Conservation (phyloP, 2,888 invertebrate genomes). For the Lamproptera curius region DNA sequence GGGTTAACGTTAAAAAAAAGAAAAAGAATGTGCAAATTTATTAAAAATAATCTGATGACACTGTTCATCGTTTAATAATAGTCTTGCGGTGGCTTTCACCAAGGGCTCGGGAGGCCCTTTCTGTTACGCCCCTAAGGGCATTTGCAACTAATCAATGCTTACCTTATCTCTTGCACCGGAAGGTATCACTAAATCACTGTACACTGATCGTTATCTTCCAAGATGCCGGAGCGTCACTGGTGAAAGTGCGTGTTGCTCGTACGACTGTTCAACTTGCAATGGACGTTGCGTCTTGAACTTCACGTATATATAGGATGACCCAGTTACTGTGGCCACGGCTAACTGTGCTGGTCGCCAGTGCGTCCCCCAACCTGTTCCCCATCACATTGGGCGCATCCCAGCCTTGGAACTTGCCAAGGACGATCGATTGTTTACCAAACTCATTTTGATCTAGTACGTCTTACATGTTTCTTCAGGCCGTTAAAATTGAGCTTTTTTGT, state of each 20-base stretch:
- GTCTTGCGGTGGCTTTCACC: slow-evolving; percentile 16
- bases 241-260: slow-evolving; percentile 71
- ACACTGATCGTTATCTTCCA: slow-evolving; percentile 53
- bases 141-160: slow-evolving; percentile 41
- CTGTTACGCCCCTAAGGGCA: slow-evolving; percentile 29
- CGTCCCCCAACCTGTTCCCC: slow-evolving; percentile 53
- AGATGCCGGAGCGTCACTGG: slow-evolving; percentile 54
- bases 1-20: neutral
- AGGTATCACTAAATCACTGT: slow-evolving; percentile 65
- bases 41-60: slow-evolving; percentile 1
- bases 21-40: neutral
- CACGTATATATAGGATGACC: slow-evolving; percentile 90
- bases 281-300: slow-evolving; percentile 89
- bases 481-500: slow-evolving; percentile 6
- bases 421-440: slow-evolving; percentile 24
- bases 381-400: slow-evolving; percentile 45
- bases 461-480: neutral
- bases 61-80: neutral
- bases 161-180: slow-evolving; percentile 56
- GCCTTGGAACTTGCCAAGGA: slow-evolving; percentile 47
- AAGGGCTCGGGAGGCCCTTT: slow-evolving; percentile 33
- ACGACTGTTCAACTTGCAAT: slow-evolving; percentile 74
- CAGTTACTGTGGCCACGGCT: slow-evolving; percentile 80
- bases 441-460: slow-evolving; percentile 14
- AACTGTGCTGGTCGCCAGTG: slow-evolving; percentile 66